phyloP scores from a whole-genome alignment of 1,140 invertebrate genomes.

The Drosophila setifemur region DNA sequence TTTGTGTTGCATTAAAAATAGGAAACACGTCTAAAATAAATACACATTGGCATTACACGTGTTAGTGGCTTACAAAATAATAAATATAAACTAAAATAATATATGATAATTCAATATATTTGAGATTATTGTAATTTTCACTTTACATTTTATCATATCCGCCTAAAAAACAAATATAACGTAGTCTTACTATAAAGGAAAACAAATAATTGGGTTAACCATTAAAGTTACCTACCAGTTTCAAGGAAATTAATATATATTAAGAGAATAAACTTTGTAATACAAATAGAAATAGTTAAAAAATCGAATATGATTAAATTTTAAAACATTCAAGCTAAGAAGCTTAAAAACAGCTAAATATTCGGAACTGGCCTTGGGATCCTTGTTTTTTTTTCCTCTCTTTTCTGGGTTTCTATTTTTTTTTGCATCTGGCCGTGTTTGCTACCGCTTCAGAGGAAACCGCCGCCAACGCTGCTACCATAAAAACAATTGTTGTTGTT shows the following conservation, averaged over 20 bases:
- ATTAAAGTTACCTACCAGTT: too few relatives aligned
- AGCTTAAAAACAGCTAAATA: slow-evolving; percentile 18
- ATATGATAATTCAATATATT: too few relatives aligned
- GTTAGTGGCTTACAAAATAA: neutral
- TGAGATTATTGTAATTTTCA: too few relatives aligned
- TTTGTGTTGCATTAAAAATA: neutral
- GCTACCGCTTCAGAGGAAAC: slow-evolving; percentile 62
- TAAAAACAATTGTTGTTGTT: slow-evolving; percentile 65
- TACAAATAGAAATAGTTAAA: neutral
- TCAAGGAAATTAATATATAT: too few relatives aligned
- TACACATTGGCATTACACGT: too few relatives aligned
- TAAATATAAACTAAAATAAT: neutral
- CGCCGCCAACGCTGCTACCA: slow-evolving; percentile 71
- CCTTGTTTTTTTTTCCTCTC: neutral
- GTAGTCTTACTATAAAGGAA: too few relatives aligned
- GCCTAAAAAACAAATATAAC: too few relatives aligned
- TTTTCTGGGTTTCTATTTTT: slow-evolving; percentile 14
- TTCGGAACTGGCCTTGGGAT: neutral
- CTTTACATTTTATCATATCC: too few relatives aligned
- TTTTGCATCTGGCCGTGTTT: slow-evolving; percentile 18
- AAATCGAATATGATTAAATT: neutral
- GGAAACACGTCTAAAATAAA: too few relatives aligned
- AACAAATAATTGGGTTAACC: too few relatives aligned
- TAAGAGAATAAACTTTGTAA: neutral
- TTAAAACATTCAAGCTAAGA: too few relatives aligned